phyloP scores from a whole-genome alignment of 2,797 vertebrate species.

The Choloepus didactylus region DNA sequence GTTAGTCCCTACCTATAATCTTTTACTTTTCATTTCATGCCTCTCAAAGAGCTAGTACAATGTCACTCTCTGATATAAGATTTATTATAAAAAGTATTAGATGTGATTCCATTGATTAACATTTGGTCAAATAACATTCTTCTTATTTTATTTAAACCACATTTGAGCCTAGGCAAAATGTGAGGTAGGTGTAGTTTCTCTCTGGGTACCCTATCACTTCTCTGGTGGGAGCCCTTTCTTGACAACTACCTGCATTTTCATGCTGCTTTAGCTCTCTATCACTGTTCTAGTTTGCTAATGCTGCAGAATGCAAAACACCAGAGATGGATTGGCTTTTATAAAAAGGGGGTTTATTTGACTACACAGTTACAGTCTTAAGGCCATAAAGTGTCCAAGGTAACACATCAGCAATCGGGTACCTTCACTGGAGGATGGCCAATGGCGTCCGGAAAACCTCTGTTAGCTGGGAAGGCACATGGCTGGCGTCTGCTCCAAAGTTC shows the following conservation, averaged over 20 bases:
- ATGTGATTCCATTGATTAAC: not conserved
- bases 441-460: too few species aligned
- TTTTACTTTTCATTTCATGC: constrained; percentile 30
- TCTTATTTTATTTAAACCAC: constrained; percentile 33
- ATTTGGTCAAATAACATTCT: constrained; percentile 26
- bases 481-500: too few species aligned
- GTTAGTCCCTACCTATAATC: not conserved
- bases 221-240: not conserved
- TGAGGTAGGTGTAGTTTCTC: not conserved
- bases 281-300: not conserved
- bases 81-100: not conserved
- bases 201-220: not conserved
- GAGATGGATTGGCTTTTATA: too few species aligned
- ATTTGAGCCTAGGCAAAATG: not conserved
- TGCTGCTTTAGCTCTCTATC: not conserved
- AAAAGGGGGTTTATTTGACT: too few species aligned
- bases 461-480: too few species aligned
- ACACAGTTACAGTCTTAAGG: too few species aligned
- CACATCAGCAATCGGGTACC: too few species aligned
- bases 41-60: not conserved
- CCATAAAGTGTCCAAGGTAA: too few species aligned
- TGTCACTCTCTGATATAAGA: not conserved
- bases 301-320: too few species aligned
- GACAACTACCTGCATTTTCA: not conserved
- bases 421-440: too few species aligned